Base-by-base conservation (phyloP, 2,113 vertebrate species). In the Crotalus horridus region DNA sequence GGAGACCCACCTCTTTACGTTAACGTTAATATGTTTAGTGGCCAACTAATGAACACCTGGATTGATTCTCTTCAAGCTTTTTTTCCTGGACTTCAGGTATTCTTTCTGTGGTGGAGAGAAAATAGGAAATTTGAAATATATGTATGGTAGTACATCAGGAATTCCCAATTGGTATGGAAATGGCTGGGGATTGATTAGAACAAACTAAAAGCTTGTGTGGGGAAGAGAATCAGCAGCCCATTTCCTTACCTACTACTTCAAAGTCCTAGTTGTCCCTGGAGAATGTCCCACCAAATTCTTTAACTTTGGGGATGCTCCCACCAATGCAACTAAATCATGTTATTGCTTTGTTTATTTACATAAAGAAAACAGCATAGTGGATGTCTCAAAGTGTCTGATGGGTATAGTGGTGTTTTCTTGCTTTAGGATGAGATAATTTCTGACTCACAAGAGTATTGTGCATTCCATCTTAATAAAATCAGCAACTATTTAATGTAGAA, bases 1-100 rank as follows among this genome's bases (percentile, higher is more conserved):
- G 99, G 99, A 0, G 99, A 99, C 95, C 99, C 99, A 4, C 99
- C 99, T 2, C 97, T 99, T 0, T 99, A 99, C 0, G 99, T 99
- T 46, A 99, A 99, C 0, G 99, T 99, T 20, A 99, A 99, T 97
- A 99, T 99, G 99, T 98, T 99, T 96, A 99, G 97, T 0, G 99
- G 99, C 7, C 99, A 99, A 96, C 98, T 99, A 92, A 99, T 99
- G 98, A 99, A 99, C 98, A 99, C 99, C 0, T 99, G 99, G 99
- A 99, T 99, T 0, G 99, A 99, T 97, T 99, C 99, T 20, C 98
- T 99, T 93, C 99, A 99, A 95, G 99, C 99, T n/a, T 99, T 99
- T 95, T 99, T 99, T 95, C 99, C 99, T 0, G 99, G 99, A 0
- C 98, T 99, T 48, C 99, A 99, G 99, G 99, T 99, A 0, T 54